Evolutionary conservation across 2,113 vertebrate genomes (phyloP).

Genomic region (Cranoglanis bouderius): DNA sequence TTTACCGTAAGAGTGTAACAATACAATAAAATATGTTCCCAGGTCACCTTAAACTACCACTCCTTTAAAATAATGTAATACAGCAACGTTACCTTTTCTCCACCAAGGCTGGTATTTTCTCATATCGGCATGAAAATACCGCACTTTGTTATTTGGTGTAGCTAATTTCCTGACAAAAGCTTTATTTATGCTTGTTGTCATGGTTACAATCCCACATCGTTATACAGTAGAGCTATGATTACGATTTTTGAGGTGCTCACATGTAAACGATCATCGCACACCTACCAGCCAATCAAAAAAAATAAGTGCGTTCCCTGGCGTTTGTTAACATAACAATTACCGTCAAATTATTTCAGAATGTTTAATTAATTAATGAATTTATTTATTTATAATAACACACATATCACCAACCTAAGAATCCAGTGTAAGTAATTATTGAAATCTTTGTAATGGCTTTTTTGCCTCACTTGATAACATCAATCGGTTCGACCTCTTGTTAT

Average conservation of each 20-base stretch:
- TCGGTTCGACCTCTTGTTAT: too few relatives aligned
- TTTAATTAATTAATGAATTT: too few relatives aligned
- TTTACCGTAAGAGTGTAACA: neutral
- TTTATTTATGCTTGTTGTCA: neutral
- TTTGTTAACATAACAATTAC: too few relatives aligned
- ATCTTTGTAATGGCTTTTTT: too few relatives aligned
- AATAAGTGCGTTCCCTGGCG: too few relatives aligned
- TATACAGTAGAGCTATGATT: too few relatives aligned
- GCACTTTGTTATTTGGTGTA: neutral
- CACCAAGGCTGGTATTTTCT: neutral
- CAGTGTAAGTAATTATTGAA: too few relatives aligned
- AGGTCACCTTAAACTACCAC: neutral
- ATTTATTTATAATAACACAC: too few relatives aligned
- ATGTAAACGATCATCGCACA: neutral
- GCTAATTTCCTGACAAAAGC: neutral
- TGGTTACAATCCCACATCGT: neutral
- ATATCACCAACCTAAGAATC: neutral
- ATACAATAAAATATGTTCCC: neutral
- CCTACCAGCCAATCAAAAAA: neutral
- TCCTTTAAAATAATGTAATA: neutral
- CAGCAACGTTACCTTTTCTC: neutral
- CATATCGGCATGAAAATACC: neutral
- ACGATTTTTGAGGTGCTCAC: too few relatives aligned
- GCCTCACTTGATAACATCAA: too few relatives aligned
- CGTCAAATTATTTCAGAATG: too few relatives aligned